Base-by-base conservation (phyloP, 2,888 invertebrate species). In the Priocnemis perturbator region DNA sequence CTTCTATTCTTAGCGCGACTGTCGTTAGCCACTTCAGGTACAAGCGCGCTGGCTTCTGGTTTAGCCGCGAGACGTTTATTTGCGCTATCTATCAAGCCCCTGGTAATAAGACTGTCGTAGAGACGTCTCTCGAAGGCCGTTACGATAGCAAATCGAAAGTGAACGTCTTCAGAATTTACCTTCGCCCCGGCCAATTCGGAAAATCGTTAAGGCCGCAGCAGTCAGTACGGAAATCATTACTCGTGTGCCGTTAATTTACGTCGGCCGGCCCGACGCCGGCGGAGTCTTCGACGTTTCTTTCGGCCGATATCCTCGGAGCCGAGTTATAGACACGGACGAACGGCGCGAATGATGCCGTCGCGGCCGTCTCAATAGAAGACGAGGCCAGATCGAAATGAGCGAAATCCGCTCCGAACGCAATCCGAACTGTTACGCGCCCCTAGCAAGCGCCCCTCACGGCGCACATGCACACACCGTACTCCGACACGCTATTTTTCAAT, bases 101-200 rank as follows among this genome's bases (percentile, higher is more conserved):
- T 76, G 76, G 73, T 78, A 78, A 78, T 78, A 74, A 76, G 69
- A 76, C 78, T 78, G 78, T 78, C 78, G 71, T 67, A 73, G 63
- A 71, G 69, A 67, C 73, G 74, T 73, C 69, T 77, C 61, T 57
- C 60, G 52, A 52, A 71, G 71, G 68, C 73, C 78, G 78, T 78
- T 78, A 75, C 69, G 62, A 62, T 60, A 65, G 67, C 50, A 69
- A 78, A 78, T 78, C 78, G 78, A 78, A 78, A 75, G 78, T 78
- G 78, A 78, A 19, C 75, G 67, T 55, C 62, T 60, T 64, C 53
- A 57, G 30, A 64, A 67, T 50, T 50, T 19, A 50, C 50, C 37
- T 11, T 37, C 37, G 37, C 37, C 37, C 37, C 37, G 37, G 2
- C 37, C 37, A 37, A 37, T 37, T 37, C 37, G 37, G 37, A 37